These are phyloP conservation scores for Zaprionus ornatus DNA, from an alignment of 1,140 invertebrate species.

Conservation along the genomic window DNA sequence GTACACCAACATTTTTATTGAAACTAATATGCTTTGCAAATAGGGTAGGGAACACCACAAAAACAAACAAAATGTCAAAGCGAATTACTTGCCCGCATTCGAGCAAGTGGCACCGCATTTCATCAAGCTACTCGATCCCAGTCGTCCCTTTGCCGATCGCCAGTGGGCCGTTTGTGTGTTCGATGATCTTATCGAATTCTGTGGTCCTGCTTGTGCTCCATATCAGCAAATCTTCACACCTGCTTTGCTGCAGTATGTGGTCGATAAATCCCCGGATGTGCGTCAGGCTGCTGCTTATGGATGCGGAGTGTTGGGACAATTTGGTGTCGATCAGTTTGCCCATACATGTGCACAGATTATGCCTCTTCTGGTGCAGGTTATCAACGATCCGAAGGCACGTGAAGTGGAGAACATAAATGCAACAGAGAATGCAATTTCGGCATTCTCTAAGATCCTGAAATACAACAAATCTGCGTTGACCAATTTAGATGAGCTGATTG, in stretches of 20 bases:
- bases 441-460: constrained; percentile 98
- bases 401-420: constrained; percentile 93
- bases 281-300: constrained; percentile 98
- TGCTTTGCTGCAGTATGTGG: constrained; percentile 90
- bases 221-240: constrained; percentile 94
- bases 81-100: constrained; percentile 95
- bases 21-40: too few relatives aligned
- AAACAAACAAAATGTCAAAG: too few relatives aligned
- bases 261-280: constrained; percentile 93
- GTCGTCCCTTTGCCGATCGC: constrained; percentile 94
- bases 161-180: constrained; percentile 99
- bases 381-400: constrained; percentile 93
- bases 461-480: constrained; percentile 92
- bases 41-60: too few relatives aligned
- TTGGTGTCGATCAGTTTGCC: constrained; percentile 94
- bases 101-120: constrained; percentile 95
- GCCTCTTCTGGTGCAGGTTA: constrained; percentile 92
- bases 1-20: too few relatives aligned
- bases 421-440: constrained; percentile 99
- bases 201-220: constrained; percentile 92
- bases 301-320: constrained; percentile 95
- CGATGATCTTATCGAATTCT: constrained; percentile 94
- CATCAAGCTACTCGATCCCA: constrained; percentile 92
- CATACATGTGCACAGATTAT: constrained; percentile 92
- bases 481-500: constrained; percentile 94